Evolutionary conservation across 2,113 vertebrate species (phyloP).

Genomic region (Poecile atricapillus): DNA sequence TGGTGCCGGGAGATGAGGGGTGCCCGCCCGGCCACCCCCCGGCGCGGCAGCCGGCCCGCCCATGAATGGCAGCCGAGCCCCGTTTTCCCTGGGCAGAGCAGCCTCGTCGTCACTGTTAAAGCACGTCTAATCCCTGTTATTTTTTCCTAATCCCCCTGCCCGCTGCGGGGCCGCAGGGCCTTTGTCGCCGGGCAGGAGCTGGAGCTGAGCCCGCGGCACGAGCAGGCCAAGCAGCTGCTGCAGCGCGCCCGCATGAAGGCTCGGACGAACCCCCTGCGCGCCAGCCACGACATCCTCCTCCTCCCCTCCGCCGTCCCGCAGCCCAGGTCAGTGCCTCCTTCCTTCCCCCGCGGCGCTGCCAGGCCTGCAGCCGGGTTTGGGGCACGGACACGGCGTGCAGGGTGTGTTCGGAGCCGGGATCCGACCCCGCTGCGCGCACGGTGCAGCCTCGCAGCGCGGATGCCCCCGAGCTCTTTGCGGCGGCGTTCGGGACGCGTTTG

Average conservation of each 20-base stretch:
- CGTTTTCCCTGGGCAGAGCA: not conserved
- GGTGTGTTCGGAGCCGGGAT: not conserved
- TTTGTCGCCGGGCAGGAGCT: constrained; percentile 74
- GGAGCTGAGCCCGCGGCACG: constrained; percentile 83
- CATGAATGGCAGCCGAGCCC: not conserved
- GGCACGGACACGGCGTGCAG: fast-evolving
- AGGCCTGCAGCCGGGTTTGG: fast-evolving
- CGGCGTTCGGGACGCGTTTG: fast-evolving
- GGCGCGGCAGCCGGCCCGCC: fast-evolving
- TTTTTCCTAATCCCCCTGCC: constrained; percentile 52
- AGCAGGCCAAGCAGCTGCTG: constrained; percentile 88
- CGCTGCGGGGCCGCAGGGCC: constrained; percentile 62
- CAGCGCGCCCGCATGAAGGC: constrained; percentile 89
- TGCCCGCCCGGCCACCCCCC: fast-evolving
- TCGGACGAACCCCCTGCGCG: constrained; percentile 84
- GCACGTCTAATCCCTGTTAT: constrained; percentile 72
- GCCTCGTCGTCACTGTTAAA: constrained; percentile 62
- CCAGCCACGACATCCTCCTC: constrained; percentile 86
- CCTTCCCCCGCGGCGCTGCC: fast-evolving
- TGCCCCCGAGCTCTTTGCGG: fast-evolving
- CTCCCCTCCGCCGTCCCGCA: constrained; percentile 70
- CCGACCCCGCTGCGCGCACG: too few species aligned
- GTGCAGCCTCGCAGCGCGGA: fast-evolving
- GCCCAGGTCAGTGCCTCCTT: constrained; percentile 72
- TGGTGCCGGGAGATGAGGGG: fast-evolving